Evolutionary conservation across 2,888 invertebrate species (phyloP).

Genomic region (Pammene aurita): DNA sequence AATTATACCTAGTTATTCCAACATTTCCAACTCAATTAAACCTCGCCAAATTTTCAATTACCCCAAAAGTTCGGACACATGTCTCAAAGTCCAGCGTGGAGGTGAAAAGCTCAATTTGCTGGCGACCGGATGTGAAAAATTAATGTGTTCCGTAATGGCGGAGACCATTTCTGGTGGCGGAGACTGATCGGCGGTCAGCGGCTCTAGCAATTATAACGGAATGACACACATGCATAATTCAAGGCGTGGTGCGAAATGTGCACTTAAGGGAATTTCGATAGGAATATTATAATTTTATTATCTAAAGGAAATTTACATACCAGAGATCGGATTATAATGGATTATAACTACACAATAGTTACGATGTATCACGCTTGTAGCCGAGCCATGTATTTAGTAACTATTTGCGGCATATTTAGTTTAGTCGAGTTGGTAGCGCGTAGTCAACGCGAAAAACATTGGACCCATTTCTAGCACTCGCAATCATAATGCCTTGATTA

Average conservation of each 20-base stretch:
- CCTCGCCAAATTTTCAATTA: conserved; percentile 19
- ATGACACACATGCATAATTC: conserved; percentile 40
- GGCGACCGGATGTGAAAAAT: conserved; percentile 71
- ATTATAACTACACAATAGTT: too few relatives aligned
- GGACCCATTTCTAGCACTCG: too few relatives aligned
- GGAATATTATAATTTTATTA: too few relatives aligned
- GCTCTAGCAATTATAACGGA: conserved; percentile 54
- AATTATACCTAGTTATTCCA: neutral
- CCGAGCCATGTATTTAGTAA: neutral
- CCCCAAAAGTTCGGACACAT: conserved; percentile 30
- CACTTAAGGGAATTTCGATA: neutral
- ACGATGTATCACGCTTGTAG: too few relatives aligned
- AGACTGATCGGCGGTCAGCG: conserved; percentile 57
- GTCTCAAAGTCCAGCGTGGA: conserved; percentile 40
- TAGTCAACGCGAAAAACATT: too few relatives aligned
- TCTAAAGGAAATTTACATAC: neutral
- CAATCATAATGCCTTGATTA: too few relatives aligned
- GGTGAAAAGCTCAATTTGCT: conserved; percentile 66
- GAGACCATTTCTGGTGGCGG: conserved; percentile 55
- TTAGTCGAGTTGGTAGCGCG: too few relatives aligned
- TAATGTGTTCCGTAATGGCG: conserved; percentile 69
- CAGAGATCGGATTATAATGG: neutral
- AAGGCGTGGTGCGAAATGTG: conserved; percentile 6
- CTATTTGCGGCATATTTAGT: too few relatives aligned
- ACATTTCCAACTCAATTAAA: neutral